A percentile compares a stretch with the other conserved stretches of the same genome.
phyloP scores from a whole-genome alignment of 1,140 invertebrate genomes.

The Pectinophora gossypiella region DNA sequence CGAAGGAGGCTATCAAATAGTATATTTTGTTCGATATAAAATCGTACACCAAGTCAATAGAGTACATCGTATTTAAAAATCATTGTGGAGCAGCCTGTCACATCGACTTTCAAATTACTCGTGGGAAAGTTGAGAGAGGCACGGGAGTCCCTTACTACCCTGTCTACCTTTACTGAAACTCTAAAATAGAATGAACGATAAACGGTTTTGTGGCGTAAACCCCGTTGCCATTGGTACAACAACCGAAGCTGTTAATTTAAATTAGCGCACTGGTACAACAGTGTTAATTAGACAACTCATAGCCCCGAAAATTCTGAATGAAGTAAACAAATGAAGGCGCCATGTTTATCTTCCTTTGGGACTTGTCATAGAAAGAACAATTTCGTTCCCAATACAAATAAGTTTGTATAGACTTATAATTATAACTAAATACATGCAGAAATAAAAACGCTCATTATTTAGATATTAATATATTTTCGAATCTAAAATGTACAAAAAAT shows the following conservation, averaged over 20 bases:
- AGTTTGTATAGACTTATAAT: too few species aligned
- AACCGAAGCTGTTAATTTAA: constrained; percentile 18
- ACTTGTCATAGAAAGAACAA: too few species aligned
- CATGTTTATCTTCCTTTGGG: too few species aligned
- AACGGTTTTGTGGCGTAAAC: neutral
- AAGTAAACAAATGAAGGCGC: too few species aligned
- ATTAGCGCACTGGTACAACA: constrained; percentile 7
- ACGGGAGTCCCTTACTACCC: neutral
- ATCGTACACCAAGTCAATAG: neutral
- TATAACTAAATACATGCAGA: constrained; percentile 6
- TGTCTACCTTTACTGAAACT: neutral
- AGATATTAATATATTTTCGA: constrained; percentile 74
- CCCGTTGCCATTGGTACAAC: neutral
- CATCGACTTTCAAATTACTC: neutral
- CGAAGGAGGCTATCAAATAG: neutral
- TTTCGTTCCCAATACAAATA: too few species aligned
- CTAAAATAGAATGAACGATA: neutral
- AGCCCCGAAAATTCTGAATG: neutral
- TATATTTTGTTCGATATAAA: neutral
- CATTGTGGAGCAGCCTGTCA: too few species aligned
- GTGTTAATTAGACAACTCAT: neutral
- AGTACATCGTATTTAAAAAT: neutral
- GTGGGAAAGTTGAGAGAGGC: neutral
- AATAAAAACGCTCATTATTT: constrained; percentile 59
- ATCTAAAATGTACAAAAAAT: constrained; percentile 76